These are phyloP conservation scores for Pristiophorus japonicus DNA, from an alignment of 2,113 vertebrate species.

Conservation along the genomic window DNA sequence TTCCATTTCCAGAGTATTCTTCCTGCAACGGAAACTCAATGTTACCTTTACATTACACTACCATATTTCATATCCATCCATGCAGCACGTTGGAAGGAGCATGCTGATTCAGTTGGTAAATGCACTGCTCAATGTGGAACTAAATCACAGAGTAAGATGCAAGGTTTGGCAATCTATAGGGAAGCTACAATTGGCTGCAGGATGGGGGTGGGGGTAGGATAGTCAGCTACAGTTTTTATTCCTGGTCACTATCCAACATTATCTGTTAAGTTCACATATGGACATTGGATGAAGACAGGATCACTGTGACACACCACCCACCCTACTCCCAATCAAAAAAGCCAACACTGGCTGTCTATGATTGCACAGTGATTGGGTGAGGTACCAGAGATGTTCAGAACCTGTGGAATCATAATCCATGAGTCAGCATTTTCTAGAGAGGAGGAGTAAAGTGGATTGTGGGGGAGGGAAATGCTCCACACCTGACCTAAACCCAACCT, in stretches of 20 bases:
- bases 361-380: no score
- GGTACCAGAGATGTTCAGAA: background rate
- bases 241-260: background rate
- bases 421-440: background rate
- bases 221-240: background rate
- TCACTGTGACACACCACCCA: background rate
- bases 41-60: background rate
- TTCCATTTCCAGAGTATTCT: conserved; percentile 91
- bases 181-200: background rate
- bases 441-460: background rate
- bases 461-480: background rate
- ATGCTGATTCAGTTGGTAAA: background rate
- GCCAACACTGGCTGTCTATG: background rate
- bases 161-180: background rate
- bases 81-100: background rate
- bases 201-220: no score
- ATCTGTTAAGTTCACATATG: background rate
- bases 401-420: background rate
- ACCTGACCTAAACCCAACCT: background rate
- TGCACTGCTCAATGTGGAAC: background rate
- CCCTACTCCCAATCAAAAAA: background rate
- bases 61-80: no score
- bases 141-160: background rate
- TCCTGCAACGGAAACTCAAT: conserved; percentile 59
- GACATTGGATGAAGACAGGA: background rate